phyloP scores from a whole-genome alignment of 2,797 vertebrate genomes.

The Microctenopoma stevenorrisi region DNA sequence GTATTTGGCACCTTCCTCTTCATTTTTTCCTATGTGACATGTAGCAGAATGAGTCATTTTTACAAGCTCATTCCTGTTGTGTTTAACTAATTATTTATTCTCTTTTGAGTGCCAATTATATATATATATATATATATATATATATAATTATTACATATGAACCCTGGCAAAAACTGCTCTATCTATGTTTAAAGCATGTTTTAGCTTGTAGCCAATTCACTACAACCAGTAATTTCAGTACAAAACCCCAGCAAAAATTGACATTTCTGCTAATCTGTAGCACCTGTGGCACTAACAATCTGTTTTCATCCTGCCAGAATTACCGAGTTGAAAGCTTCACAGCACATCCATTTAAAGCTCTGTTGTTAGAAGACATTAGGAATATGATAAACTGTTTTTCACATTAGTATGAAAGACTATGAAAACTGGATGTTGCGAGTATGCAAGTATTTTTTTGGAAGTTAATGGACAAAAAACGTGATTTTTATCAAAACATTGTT shows the following conservation, averaged over 20 bases:
- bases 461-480: background rate
- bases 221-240: background rate
- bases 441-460: background rate
- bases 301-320: constrained; percentile 9
- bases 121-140: too few species aligned
- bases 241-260: background rate
- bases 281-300: constrained; percentile 8
- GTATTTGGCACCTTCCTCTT: background rate
- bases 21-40: background rate
- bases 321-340: constrained; percentile 3
- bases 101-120: too few species aligned
- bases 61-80: background rate
- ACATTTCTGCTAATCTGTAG: background rate
- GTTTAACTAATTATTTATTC: background rate
- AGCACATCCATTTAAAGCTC: background rate
- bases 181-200: background rate
- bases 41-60: background rate
- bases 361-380: background rate
- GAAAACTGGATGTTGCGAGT: background rate
- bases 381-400: constrained; percentile 7
- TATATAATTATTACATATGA: too few species aligned
- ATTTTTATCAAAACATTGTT: background rate
- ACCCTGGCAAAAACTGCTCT: background rate
- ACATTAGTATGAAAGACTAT: background rate
- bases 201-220: background rate